These are phyloP conservation scores for Mastigias papua DNA, from an alignment of 30 jellyfish, hydroid and myxozoan species.

Conservation along the genomic window DNA sequence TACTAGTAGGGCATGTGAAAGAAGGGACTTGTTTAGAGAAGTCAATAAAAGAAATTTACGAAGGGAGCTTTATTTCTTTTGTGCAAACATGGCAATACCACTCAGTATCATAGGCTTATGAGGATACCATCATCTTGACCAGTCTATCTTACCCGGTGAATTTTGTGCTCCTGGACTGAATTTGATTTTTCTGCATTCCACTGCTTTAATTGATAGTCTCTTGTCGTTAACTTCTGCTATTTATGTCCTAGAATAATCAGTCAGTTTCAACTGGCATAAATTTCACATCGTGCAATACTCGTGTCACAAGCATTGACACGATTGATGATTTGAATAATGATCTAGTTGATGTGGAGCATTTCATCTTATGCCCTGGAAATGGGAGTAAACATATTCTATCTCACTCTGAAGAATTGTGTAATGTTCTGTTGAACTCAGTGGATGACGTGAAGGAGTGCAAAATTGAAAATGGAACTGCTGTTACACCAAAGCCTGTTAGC, in stretches of 20 bases:
- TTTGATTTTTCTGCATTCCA: no score
- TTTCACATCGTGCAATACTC: not conserved
- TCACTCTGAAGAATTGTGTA: not conserved
- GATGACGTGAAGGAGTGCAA: not conserved
- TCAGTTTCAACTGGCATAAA: not conserved
- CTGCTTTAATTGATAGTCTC: no score
- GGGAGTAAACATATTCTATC: not conserved
- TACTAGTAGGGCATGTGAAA: no score
- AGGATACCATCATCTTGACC: no score
- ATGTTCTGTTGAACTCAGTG: not conserved
- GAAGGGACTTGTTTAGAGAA: no score
- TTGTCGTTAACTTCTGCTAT: no score
- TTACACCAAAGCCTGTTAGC: not conserved
- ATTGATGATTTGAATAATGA: not conserved
- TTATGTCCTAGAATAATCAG: not conserved
- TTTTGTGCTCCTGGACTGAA: no score
- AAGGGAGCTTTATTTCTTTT: no score
- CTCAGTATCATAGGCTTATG: no score
- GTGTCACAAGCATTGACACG: not conserved
- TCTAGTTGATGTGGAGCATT: not conserved
- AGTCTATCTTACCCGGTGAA: no score
- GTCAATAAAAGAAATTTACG: no score
- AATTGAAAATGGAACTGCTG: not conserved
- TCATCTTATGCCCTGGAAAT: slow-evolving; percentile 2
- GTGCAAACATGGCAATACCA: no score